Base-by-base conservation (phyloP, 2,888 invertebrate species). In the Cistogaster globosa region DNA sequence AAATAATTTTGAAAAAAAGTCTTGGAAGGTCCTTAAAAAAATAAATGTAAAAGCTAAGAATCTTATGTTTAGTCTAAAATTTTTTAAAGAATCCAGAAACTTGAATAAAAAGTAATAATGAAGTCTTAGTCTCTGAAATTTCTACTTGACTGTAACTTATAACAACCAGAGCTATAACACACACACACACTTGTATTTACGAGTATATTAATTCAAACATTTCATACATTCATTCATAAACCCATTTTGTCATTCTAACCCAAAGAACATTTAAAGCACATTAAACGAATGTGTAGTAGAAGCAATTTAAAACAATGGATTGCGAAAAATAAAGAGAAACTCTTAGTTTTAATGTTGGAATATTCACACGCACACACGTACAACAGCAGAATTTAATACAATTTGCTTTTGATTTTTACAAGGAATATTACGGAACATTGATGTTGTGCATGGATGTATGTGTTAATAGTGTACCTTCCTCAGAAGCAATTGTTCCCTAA, bases 221-320 rank as follows among this genome's bases (percentile, higher is more conserved):
- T 20, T 36, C 11, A 36, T 42, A 63, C 72, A 55, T 57, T 71
- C 74, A 71, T 71, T 78, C 71, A 67, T 63, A 68, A 72, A 69
- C 68, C 65, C 68, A 11, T 42, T 51, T 74, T 53, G 45, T 20
- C 26, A 18, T 48, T 36, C 53, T 14, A 11, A 7, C 62, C 55
- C 16, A 63, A 81, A 79, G 75, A 69, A 71, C 71, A 55, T 71
- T 71, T 60, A 65, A 42, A 67, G 53, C 77, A 72, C 67, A 72
- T 51, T 72, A 69, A 14, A 45, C 9, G 42, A 42, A 12, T 48
- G 45, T 62, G n/a, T 14, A 53, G 51, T 36, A 36, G n/a, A 51
- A 58, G 42, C 12, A 42, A 42, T 42, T 42, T 11, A 12, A 12
- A 42, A 42, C 42, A 42, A 42, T 42, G 12, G 42, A 42, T 42